Conservation (phyloP, 2,797 vertebrate species). For the Pseudochaenichthys georgianus region DNA sequence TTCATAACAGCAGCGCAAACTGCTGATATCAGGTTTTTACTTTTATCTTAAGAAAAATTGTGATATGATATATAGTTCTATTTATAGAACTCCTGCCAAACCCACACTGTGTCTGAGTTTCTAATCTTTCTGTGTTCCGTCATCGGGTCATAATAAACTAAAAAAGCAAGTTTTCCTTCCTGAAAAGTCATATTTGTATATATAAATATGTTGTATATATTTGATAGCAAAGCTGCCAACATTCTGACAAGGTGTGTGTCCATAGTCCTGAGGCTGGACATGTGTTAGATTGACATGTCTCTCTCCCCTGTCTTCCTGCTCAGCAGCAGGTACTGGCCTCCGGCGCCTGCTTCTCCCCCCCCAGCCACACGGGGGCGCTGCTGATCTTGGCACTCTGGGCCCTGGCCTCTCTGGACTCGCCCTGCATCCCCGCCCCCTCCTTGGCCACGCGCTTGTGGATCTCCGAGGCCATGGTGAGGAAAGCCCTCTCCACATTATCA, state of each 20-base stretch:
- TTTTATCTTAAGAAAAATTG: background rate
- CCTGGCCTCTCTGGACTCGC: conserved; percentile 61
- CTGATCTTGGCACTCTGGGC: conserved; percentile 74
- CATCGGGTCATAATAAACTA: background rate
- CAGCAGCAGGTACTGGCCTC: conserved; percentile 81
- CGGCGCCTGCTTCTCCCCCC: conserved; percentile 72
- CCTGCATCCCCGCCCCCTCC: conserved; percentile 72
- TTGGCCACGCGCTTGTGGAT: conserved; percentile 84
- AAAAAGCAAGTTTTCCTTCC: background rate
- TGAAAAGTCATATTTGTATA: background rate
- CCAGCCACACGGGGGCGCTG: conserved; percentile 85
- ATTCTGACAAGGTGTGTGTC: conserved; percentile 19
- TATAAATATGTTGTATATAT: background rate
- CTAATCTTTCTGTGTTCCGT: background rate
- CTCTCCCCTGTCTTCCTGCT: background rate
- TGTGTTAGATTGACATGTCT: conserved; percentile 6
- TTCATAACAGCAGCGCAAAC: background rate
- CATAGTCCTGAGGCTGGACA: background rate
- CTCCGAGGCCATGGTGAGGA: conserved; percentile 83
- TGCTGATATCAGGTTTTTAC: background rate
- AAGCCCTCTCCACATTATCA: conserved; percentile 81
- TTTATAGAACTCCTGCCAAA: background rate
- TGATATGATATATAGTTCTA: background rate
- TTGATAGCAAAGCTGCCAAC: conserved; percentile 27
- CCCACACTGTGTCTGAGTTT: background rate